phyloP scores from a whole-genome alignment of 2,797 vertebrate species.

The Gephyroberyx darwinii region DNA sequence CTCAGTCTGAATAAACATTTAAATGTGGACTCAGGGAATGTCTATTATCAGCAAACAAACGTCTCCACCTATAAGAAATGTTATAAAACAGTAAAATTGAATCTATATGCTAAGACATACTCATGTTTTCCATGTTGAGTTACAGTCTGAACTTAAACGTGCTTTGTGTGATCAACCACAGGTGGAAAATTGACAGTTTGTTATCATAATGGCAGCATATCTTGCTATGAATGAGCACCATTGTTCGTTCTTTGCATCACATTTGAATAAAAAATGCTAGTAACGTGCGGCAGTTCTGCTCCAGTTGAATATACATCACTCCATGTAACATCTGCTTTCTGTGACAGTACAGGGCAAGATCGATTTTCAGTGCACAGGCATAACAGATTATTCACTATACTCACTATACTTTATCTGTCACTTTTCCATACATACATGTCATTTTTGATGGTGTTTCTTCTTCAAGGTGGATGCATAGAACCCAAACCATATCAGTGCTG shows the following conservation, averaged over 20 bases:
- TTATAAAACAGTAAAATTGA: slow-evolving; percentile 12
- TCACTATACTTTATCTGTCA: slow-evolving; percentile 63
- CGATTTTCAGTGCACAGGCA: slow-evolving; percentile 71
- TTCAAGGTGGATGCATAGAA: slow-evolving; percentile 37
- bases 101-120: not conserved
- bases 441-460: slow-evolving; percentile 43
- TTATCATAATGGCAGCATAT: slow-evolving; percentile 38
- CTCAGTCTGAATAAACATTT: not conserved
- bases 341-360: slow-evolving; percentile 59
- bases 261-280: slow-evolving; percentile 63
- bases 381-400: slow-evolving; percentile 67
- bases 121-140: not conserved
- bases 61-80: not conserved
- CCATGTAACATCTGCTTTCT: slow-evolving; percentile 66
- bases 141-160: slow-evolving; percentile 38
- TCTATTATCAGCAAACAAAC: not conserved
- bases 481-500: slow-evolving; percentile 37
- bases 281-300: slow-evolving; percentile 35
- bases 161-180: slow-evolving; percentile 34
- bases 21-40: not conserved
- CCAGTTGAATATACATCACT: slow-evolving; percentile 51
- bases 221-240: slow-evolving; percentile 43
- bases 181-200: slow-evolving; percentile 36
- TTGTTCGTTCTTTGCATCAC: slow-evolving; percentile 62
- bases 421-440: slow-evolving; percentile 41